Evolutionary conservation across 2,888 invertebrate species (phyloP).

Genomic region (Encarsia formosa): DNA sequence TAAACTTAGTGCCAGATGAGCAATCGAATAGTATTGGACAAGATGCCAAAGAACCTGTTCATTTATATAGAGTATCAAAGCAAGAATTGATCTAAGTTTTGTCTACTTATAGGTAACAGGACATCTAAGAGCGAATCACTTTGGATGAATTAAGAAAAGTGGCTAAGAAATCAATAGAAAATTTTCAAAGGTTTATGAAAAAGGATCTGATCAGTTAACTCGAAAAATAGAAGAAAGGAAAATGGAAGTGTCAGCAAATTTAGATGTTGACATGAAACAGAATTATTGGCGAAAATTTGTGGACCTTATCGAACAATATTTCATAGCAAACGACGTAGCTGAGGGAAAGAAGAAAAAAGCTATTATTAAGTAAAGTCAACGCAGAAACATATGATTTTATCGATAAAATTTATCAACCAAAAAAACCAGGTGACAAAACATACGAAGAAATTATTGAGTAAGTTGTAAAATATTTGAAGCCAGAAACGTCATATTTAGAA

Average conservation of each 20-base stretch:
- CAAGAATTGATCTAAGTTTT: too few species aligned
- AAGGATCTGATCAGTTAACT: too few species aligned
- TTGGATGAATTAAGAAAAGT: too few species aligned
- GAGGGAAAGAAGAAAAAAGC: conserved; percentile 12
- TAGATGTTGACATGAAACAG: conserved; percentile 1
- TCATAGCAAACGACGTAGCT: conserved; percentile 16
- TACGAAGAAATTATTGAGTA: neutral
- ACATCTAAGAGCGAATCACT: too few species aligned
- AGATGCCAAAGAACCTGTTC: too few species aligned
- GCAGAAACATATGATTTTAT: conserved; percentile 12
- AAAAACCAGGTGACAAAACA: neutral
- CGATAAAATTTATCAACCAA: neutral
- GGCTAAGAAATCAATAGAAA: too few species aligned
- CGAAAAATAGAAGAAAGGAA: too few species aligned
- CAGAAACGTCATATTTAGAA: conserved; percentile 1
- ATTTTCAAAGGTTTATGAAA: too few species aligned
- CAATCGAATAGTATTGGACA: too few species aligned
- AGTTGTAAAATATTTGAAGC: neutral
- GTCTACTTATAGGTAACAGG: too few species aligned
- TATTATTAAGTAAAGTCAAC: conserved; percentile 15
- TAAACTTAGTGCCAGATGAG: too few species aligned
- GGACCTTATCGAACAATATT: conserved; percentile 2
- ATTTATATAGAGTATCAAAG: too few species aligned
- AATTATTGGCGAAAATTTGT: conserved; percentile 10
- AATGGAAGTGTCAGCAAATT: conserved; percentile 3